These are phyloP conservation scores for Spodoptera picta DNA, from an alignment of 2,888 invertebrate genomes.

Conservation along the genomic window DNA sequence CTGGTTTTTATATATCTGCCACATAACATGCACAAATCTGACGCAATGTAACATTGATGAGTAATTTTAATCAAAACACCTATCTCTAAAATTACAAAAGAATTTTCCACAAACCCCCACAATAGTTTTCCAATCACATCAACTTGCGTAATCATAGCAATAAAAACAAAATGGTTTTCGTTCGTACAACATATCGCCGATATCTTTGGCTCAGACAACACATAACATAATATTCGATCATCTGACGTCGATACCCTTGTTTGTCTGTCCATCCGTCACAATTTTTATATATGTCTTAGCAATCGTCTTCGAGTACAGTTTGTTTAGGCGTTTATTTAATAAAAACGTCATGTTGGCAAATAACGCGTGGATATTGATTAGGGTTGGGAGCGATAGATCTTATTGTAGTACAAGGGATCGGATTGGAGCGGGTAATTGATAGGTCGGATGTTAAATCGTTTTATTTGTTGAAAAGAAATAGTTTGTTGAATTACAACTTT, in stretches of 20 bases:
- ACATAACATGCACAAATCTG: too few relatives aligned
- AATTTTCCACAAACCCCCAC: too few relatives aligned
- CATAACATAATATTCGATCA: slow-evolving; percentile 29
- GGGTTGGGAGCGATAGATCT: slow-evolving; percentile 77
- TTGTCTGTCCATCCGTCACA: slow-evolving; percentile 54
- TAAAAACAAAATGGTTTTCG: too few relatives aligned
- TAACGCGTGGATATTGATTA: slow-evolving; percentile 83
- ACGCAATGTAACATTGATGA: too few relatives aligned
- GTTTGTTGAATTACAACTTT: too few relatives aligned
- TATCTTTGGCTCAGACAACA: slow-evolving; percentile 1
- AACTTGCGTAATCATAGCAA: too few relatives aligned
- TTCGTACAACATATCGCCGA: background rate
- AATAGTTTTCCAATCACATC: too few relatives aligned
- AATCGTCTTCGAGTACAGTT: slow-evolving; percentile 63
- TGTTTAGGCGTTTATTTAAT: slow-evolving; percentile 79
- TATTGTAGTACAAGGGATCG: slow-evolving; percentile 58
- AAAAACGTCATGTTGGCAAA: slow-evolving; percentile 85
- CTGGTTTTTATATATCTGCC: too few relatives aligned
- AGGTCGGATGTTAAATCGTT: background rate
- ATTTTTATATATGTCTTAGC: slow-evolving; percentile 48
- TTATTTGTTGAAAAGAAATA: background rate
- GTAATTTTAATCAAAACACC: too few relatives aligned
- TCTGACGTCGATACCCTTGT: slow-evolving; percentile 20
- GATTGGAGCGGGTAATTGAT: slow-evolving; percentile 15
- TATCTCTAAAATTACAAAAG: too few relatives aligned